phyloP scores from a whole-genome alignment of 2,113 vertebrate species.

The Platycercus adscitus region DNA sequence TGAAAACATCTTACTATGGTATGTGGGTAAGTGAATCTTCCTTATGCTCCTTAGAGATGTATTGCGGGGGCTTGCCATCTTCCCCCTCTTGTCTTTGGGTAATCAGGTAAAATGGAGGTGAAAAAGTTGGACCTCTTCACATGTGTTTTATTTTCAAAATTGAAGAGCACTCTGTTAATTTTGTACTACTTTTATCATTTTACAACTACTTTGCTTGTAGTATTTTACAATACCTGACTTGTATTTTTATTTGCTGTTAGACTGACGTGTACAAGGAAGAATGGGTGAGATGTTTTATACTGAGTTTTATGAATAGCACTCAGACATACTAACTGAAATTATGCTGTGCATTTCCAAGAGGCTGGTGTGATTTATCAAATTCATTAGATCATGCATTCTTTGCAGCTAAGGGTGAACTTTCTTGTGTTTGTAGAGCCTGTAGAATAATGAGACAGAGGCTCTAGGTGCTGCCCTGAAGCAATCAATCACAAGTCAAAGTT shows the following conservation, averaged over 20 bases:
- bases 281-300: not conserved
- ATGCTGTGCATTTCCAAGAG: not conserved
- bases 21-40: not conserved
- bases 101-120: not conserved
- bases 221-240: not conserved
- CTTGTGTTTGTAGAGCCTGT: not conserved
- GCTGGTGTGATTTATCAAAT: not conserved
- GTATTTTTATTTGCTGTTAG: not conserved
- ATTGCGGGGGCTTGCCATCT: not conserved
- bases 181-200: not conserved
- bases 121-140: not conserved
- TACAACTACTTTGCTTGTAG: not conserved
- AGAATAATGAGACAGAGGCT: not conserved
- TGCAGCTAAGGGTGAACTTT: not conserved
- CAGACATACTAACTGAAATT: not conserved
- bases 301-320: not conserved
- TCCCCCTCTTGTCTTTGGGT: not conserved
- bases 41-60: not conserved
- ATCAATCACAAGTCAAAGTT: not conserved
- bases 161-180: not conserved
- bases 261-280: not conserved
- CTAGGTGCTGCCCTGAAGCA: not conserved
- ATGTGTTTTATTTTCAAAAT: not conserved
- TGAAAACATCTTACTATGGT: not conserved
- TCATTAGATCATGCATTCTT: constrained; percentile 16